A percentile compares a stretch with the other conserved stretches of the same genome.
These are phyloP conservation scores for Sorex fumeus DNA, from an alignment of 2,113 vertebrate genomes.

Conservation along the genomic window DNA sequence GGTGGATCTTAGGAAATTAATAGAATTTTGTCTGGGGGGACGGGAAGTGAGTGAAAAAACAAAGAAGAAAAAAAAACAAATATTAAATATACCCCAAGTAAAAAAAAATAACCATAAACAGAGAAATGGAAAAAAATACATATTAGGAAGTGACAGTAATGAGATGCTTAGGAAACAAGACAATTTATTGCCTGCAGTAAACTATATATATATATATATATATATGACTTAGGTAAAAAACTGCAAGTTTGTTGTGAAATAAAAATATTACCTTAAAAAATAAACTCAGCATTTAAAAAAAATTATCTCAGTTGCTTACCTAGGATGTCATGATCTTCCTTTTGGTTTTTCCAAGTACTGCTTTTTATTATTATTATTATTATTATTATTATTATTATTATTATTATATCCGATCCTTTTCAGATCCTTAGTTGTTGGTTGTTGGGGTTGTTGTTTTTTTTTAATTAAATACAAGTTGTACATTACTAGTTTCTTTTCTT, in stretches of 20 bases:
- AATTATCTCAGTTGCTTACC: neutral
- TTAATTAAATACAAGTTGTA: neutral
- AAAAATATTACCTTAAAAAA: conserved; percentile 40
- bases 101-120: conserved; percentile 16
- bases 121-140: neutral
- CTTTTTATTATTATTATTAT: conserved; percentile 25
- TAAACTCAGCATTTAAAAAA: neutral
- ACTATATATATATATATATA: too few relatives aligned
- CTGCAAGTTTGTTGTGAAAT: neutral
- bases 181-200: conserved; percentile 41
- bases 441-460: neutral
- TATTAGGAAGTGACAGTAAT: conserved; percentile 27
- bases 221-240: conserved; percentile 10
- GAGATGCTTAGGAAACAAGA: conserved; percentile 51
- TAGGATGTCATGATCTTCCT: neutral
- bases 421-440: neutral
- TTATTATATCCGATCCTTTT: neutral
- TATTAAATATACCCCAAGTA: conserved; percentile 21
- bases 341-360: conserved; percentile 1
- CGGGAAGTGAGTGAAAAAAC: neutral
- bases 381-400: too few relatives aligned
- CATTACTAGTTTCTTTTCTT: conserved; percentile 19
- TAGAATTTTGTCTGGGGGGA: neutral
- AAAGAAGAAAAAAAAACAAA: conserved; percentile 46
- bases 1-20: conserved; percentile 80